Base-by-base conservation (phyloP, 1,140 invertebrate genomes). In the Papilio polyxenes region DNA sequence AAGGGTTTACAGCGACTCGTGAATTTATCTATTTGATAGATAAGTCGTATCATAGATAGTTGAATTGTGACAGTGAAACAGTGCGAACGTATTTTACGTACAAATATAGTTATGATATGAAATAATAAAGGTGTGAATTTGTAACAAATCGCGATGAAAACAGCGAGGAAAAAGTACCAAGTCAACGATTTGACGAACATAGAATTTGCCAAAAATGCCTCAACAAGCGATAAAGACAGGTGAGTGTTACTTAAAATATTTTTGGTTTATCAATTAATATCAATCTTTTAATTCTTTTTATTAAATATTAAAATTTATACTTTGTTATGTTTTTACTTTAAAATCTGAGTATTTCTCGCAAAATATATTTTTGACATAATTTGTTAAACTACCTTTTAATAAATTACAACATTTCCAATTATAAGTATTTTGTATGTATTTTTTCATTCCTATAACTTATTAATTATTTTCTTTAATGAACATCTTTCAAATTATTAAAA, bases 131-230 rank as follows among this genome's bases (percentile, higher is more conserved):
- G 62, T 78, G 80, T 51, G 62, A 59, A 79, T 53, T 77, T 59
- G 11, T 75, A 79, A 51, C 40, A 74, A 72, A 53, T 44, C 59
- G 81, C 31, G 59, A 86, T 86, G 83, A 78, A 78, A 75, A 53
- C 53, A 76, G 80, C 84, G 37, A 89, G 83, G 81, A 85, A 87
- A 44, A 86, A 81, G 62, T 87, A 87, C 51, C 82, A 56, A 75
- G 84, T 87, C 15, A 87, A 83, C 37, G 84, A 87, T 84, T 80
- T 87, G 17, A 81, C 83, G 2, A 83, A 86, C 40, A 84, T 86
- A n/a, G 82, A 89, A 82, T 85, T 89, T 75, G 83, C 87, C 3
- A 86, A 86, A 83, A 85, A 84, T 83, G 84, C 56, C 51, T 76
- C 79, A 6, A 65, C 53, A n/a, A 80, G 53, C 2, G 84, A 84